A percentile compares a stretch with the other conserved stretches of the same genome.
These are phyloP conservation scores for Pteronura brasiliensis DNA, from an alignment of 2,113 vertebrate genomes.

Conservation along the genomic window DNA sequence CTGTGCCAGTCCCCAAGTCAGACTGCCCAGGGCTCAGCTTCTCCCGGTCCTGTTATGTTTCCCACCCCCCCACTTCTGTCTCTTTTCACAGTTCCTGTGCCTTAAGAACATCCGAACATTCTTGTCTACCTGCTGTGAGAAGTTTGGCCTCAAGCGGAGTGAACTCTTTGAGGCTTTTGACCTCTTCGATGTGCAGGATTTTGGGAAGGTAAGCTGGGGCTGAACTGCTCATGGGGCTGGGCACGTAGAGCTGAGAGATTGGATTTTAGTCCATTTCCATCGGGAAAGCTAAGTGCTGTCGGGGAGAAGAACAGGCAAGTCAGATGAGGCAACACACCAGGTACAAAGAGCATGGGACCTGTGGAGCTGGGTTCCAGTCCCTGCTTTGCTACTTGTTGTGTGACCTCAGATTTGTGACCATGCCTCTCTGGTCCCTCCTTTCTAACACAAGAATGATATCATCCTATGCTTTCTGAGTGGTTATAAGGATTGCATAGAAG, in stretches of 20 bases:
- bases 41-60: fast-evolving
- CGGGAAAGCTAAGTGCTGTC: neutral
- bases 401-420: neutral
- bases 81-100: conserved; percentile 89
- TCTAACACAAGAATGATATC: neutral
- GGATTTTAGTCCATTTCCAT: neutral
- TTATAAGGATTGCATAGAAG: neutral
- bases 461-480: neutral
- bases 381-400: neutral
- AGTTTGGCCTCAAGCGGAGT: conserved; percentile 89
- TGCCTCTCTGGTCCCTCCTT: neutral
- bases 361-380: neutral
- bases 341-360: too few relatives aligned
- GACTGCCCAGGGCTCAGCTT: neutral
- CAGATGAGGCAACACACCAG: neutral
- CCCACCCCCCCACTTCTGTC: neutral
- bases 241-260: too few relatives aligned
- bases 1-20: too few relatives aligned
- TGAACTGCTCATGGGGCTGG: neutral
- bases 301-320: neutral
- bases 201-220: conserved; percentile 88
- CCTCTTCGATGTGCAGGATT: conserved; percentile 95
- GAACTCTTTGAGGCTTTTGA: conserved; percentile 96
- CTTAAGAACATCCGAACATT: conserved; percentile 97
- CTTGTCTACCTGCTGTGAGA: conserved; percentile 87